Conservation (phyloP, 2,797 vertebrate genomes). For the Rhinella marina region DNA sequence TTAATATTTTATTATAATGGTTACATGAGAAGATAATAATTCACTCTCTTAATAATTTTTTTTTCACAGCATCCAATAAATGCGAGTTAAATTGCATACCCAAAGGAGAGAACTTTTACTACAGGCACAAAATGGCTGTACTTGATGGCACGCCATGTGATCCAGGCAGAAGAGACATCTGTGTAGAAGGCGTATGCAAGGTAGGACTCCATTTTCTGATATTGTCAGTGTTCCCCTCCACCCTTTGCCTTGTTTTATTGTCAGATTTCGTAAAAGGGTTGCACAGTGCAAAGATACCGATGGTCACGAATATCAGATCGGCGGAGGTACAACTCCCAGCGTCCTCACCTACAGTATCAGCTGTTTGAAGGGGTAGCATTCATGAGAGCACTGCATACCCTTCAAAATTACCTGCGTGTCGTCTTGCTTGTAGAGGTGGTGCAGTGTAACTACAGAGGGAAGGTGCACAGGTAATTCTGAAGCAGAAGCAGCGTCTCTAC, state of each 20-base stretch:
- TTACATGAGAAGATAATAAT: background rate
- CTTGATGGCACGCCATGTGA: constrained; percentile 91
- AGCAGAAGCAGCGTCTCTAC: too few relatives aligned
- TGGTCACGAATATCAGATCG: too few relatives aligned
- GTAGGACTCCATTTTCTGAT: constrained; percentile 70
- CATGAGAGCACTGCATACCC: too few relatives aligned
- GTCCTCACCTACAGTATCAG: too few relatives aligned
- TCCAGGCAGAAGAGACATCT: constrained; percentile 86
- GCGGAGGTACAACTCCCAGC: too few relatives aligned
- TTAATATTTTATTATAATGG: too few relatives aligned
- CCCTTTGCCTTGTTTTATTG: background rate
- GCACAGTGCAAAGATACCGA: too few relatives aligned
- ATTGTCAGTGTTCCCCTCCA: background rate
- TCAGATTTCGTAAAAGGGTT: background rate
- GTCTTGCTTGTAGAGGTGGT: too few relatives aligned
- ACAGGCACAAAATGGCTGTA: constrained; percentile 84
- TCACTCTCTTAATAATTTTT: constrained; percentile 31
- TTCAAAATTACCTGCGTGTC: too few relatives aligned
- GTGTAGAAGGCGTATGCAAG: constrained; percentile 89
- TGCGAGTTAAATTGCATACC: constrained; percentile 98
- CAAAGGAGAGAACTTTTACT: constrained; percentile 94
- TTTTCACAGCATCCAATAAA: constrained; percentile 83
- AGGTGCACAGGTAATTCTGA: too few relatives aligned
- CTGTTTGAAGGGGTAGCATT: too few relatives aligned
- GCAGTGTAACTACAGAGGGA: too few relatives aligned